Evolutionary conservation across 2,113 vertebrate genomes (phyloP).

Genomic region (Indicator maculatus): DNA sequence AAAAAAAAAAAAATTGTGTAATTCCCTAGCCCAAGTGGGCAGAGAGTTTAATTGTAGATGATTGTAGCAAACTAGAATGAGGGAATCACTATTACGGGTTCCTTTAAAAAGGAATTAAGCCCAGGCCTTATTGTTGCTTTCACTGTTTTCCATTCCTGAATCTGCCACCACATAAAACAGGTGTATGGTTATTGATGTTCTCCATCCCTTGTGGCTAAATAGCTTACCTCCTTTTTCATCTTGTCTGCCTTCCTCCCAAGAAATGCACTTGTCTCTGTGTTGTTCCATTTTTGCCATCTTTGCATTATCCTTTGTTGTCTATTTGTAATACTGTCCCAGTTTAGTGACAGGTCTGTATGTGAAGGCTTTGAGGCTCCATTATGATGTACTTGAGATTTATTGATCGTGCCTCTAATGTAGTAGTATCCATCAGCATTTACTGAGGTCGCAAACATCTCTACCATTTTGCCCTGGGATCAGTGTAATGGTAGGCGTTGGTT

Average conservation of each 20-base stretch:
- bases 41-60: neutral
- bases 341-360: neutral
- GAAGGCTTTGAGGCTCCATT: slow-evolving; percentile 9
- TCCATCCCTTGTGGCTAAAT: neutral
- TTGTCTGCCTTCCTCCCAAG: neutral
- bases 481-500: neutral
- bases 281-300: slow-evolving; percentile 11
- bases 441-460: neutral
- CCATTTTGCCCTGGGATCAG: neutral
- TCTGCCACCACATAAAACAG: neutral
- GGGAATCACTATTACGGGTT: neutral
- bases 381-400: slow-evolving; percentile 29
- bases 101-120: neutral
- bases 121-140: neutral
- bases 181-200: neutral
- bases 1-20: neutral
- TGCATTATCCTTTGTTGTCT: slow-evolving; percentile 4
- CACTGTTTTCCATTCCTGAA: neutral
- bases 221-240: slow-evolving; percentile 15
- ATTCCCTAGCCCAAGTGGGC: neutral
- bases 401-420: neutral
- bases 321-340: slow-evolving; percentile 35
- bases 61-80: neutral
- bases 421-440: slow-evolving; percentile 22
- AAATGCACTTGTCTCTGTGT: neutral